A percentile compares a stretch with the other conserved stretches of the same genome.
phyloP scores from a whole-genome alignment of 2,797 vertebrate species.

The Philypnodon macrostomus region DNA sequence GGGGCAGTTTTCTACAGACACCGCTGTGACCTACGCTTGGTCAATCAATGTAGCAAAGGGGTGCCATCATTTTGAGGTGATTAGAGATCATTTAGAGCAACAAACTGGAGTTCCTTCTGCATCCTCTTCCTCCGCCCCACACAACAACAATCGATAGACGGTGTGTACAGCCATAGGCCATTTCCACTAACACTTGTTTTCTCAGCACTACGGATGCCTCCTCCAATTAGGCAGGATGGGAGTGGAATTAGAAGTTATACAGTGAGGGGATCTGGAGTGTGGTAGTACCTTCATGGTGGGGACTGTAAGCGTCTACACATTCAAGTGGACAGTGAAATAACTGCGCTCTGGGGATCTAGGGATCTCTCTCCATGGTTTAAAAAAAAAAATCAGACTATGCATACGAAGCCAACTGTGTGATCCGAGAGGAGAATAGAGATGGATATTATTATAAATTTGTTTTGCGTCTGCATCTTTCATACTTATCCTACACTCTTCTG shows the following conservation, averaged over 20 bases:
- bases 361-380: neutral
- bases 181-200: slow-evolving; percentile 37
- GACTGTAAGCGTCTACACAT: neutral
- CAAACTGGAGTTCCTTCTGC: slow-evolving; percentile 47
- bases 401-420: too few relatives aligned
- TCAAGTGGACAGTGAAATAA: neutral
- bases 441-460: too few relatives aligned
- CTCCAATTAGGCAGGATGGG: slow-evolving; percentile 30
- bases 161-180: slow-evolving; percentile 46
- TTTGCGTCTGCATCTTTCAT: too few relatives aligned
- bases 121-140: slow-evolving; percentile 20
- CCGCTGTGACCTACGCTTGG: neutral
- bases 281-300: neutral
- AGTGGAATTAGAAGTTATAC: slow-evolving; percentile 19
- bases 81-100: slow-evolving; percentile 68
- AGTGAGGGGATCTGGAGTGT: neutral
- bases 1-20: neutral
- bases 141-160: slow-evolving; percentile 56
- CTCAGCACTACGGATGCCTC: slow-evolving; percentile 26
- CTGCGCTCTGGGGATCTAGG: neutral
- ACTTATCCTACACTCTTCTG: too few relatives aligned
- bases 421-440: too few relatives aligned
- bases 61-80: slow-evolving; percentile 69
- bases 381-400: too few relatives aligned
- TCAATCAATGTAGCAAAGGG: neutral